Evolutionary conservation across 1,140 invertebrate species (phyloP).

Genomic region (Caenorhabditis tropicalis): DNA sequence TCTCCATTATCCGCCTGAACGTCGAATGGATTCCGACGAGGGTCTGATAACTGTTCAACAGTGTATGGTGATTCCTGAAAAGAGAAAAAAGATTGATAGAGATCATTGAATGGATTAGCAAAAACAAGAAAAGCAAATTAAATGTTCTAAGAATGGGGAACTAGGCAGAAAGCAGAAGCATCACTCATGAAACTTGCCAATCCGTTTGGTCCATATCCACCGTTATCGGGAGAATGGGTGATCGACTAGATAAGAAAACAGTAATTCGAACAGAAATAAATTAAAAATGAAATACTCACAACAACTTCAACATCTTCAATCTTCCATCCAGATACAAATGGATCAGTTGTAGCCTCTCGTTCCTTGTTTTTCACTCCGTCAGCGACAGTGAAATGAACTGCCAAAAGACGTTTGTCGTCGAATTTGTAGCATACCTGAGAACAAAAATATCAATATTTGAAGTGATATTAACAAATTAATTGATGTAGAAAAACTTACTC

Average conservation of each 20-base stretch:
- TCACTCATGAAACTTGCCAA: constrained; percentile 24
- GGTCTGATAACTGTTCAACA: constrained; percentile 68
- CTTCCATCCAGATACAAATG: constrained; percentile 69
- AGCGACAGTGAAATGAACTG: constrained; percentile 68
- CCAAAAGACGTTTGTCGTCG: constrained; percentile 71
- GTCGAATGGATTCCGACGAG: constrained; percentile 69
- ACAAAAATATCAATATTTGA: neutral
- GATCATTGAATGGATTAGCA: neutral
- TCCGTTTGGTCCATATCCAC: constrained; percentile 7
- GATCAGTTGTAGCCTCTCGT: constrained; percentile 66
- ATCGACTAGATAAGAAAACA: constrained; percentile 11
- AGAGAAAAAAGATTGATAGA: neutral
- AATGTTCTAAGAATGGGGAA: neutral
- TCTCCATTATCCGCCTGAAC: constrained; percentile 71
- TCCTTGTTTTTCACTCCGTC: constrained; percentile 65
- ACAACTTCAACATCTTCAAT: constrained; percentile 59
- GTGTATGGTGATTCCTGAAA: constrained; percentile 71
- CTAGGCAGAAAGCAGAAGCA: neutral
- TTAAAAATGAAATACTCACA: constrained; percentile 28
- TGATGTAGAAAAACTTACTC: neutral
- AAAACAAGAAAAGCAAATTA: neutral
- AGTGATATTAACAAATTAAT: neutral
- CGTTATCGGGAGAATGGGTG: constrained; percentile 29
- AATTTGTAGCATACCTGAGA: constrained; percentile 70
- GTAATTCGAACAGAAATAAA: neutral